Conservation (phyloP, 2,113 vertebrate species). For the Mirza zaza region DNA sequence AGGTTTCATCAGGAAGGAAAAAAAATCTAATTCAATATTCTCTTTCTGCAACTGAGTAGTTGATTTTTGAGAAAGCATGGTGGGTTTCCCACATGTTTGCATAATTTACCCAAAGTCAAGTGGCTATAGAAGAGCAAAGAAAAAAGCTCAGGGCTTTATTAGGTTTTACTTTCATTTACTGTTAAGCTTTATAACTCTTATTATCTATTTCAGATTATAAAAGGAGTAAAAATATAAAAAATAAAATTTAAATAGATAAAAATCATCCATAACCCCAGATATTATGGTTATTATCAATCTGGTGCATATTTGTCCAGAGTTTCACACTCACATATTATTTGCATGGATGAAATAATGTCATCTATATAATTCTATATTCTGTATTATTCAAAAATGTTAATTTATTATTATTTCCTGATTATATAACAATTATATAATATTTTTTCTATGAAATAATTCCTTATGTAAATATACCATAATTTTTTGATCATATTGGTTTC, state of each 20-base stretch:
- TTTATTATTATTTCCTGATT: neutral
- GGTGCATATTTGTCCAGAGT: neutral
- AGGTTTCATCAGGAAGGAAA: neutral
- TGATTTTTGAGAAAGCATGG: neutral
- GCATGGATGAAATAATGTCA: neutral
- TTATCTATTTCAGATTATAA: neutral
- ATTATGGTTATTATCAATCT: neutral
- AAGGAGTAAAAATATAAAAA: constrained; percentile 17
- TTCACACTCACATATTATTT: neutral
- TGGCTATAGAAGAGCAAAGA: neutral
- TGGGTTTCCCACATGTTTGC: neutral
- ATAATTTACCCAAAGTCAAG: neutral
- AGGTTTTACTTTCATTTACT: neutral
- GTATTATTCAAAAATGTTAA: neutral
- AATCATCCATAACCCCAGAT: neutral
- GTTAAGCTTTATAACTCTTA: neutral
- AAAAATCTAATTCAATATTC: constrained; percentile 1
- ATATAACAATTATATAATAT: neutral
- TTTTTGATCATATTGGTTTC: neutral
- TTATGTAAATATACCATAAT: neutral
- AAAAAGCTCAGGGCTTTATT: neutral
- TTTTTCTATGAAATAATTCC: neutral
- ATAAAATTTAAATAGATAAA: neutral
- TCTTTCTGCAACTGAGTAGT: neutral
- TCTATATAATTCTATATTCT: neutral